A percentile compares a stretch with the other conserved stretches of the same genome.
These are phyloP conservation scores for Tetramorium bicarinatum DNA, from an alignment of 2,888 invertebrate genomes.

Conservation along the genomic window DNA sequence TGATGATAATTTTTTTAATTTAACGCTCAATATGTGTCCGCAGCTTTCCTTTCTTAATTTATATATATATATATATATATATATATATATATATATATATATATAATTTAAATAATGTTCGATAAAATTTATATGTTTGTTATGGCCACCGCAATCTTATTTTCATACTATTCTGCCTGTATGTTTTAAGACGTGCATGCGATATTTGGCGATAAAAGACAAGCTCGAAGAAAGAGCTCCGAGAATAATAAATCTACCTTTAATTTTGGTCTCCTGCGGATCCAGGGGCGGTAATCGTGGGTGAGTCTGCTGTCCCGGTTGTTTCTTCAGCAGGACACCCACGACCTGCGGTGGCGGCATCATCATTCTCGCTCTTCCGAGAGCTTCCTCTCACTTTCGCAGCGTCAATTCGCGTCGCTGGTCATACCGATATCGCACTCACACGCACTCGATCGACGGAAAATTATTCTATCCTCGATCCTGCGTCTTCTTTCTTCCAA, in stretches of 20 bases:
- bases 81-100: not conserved
- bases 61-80: not conserved
- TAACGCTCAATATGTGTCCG: constrained; percentile 11
- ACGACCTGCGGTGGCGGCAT: constrained; percentile 85
- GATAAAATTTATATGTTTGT: not conserved
- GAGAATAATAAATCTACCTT: constrained; percentile 74
- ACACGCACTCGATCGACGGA: not conserved
- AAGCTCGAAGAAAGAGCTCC: not conserved
- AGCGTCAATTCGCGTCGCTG: constrained; percentile 29
- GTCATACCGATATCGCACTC: constrained; percentile 43
- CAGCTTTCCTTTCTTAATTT: constrained; percentile 15
- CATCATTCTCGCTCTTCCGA: constrained; percentile 77
- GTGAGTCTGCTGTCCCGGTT: constrained; percentile 82
- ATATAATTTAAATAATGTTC: not conserved
- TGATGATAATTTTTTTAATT: constrained; percentile 37
- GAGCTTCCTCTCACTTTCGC: constrained; percentile 42
- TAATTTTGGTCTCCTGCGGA: constrained; percentile 84
- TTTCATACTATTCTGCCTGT: not conserved
- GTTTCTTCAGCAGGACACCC: constrained; percentile 84
- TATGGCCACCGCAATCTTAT: not conserved
- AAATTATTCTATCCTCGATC: not conserved
- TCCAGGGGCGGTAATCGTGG: constrained; percentile 81
- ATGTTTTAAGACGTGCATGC: not conserved
- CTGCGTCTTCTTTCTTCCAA: not conserved
- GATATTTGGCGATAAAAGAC: not conserved